These are phyloP conservation scores for Hylyphantes graminicola DNA, from an alignment of 1,140 invertebrate genomes.

Conservation along the genomic window DNA sequence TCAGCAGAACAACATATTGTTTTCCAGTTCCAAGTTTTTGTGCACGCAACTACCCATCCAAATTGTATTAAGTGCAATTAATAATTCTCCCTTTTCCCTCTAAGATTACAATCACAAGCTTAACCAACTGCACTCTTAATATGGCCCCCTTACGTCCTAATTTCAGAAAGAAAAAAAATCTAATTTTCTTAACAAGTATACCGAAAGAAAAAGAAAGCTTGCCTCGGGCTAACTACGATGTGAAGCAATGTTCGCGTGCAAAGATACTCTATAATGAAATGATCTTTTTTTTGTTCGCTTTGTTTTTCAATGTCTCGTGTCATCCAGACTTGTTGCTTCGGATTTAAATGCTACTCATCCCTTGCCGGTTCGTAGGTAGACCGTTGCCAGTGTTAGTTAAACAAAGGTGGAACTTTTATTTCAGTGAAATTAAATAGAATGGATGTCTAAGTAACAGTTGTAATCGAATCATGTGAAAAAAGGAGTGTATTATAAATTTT, in stretches of 20 bases:
- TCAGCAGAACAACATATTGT: too few species aligned
- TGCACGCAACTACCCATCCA: too few species aligned
- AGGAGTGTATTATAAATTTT: too few species aligned
- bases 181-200: neutral
- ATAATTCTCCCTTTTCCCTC: too few species aligned
- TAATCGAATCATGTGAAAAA: too few species aligned
- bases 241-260: slow-evolving; percentile 34
- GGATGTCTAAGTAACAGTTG: too few species aligned
- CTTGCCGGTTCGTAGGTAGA: slow-evolving; percentile 4
- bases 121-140: neutral
- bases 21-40: too few species aligned
- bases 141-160: neutral
- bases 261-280: slow-evolving; percentile 22
- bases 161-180: neutral
- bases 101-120: too few species aligned
- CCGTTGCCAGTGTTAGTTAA: neutral
- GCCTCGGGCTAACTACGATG: slow-evolving; percentile 11
- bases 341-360: neutral
- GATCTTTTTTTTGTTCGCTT: neutral
- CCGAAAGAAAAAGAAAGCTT: neutral
- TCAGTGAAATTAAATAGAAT: too few species aligned
- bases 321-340: slow-evolving; percentile 21
- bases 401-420: too few species aligned
- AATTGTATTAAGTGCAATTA: too few species aligned
- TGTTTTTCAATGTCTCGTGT: slow-evolving; percentile 26